Evolutionary conservation across 2,888 invertebrate genomes (phyloP), one percentile per base, ranked within the genome.

Genomic region (Timema podura): DNA sequence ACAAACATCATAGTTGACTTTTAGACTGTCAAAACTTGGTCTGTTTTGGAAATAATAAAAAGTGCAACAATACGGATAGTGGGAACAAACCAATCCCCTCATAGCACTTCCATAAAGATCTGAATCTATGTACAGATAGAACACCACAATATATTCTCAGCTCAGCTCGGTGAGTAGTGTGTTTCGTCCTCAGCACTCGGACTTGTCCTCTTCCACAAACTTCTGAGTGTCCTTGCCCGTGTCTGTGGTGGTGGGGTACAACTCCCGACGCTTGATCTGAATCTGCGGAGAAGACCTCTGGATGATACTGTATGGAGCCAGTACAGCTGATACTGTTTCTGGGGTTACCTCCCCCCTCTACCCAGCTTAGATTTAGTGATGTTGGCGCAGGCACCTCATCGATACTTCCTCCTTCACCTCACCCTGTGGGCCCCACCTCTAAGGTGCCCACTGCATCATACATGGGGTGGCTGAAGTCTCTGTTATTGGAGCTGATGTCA

Each of bases 401-500:
- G 76, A 93, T 89, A 76, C 91, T 91, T 5, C 71, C 67, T 16
- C 70, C 70, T 13, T 48, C 65, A 30, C 30, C 30, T 30, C 49
- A 59, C 66, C 30, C 64, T 46, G 68, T 57, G 45, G 45, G 65
- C 66, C 71, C 65, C 13, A 64, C 68, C 51, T 64, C 65, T 45
- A 76, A 78, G 69, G 75, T 79, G 73, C 83, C 82, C 76, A 83
- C 77, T 1, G 94, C 95, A 79, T 98, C 98, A 82, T 98, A 98
- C 93, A 98, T 96, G 65, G 98, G 98, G 84, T 98, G 98, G 78
- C 94, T 92, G 85, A 98, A 98, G 82, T 98, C 97, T 68, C 96
- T 85, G 71, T 89, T 90, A 81, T 93, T 94, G 76, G 89, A 87
- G 76, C 86, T 85, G 5, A 91, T 87, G 73, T 93, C 91, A 77